Conservation (phyloP, 2,888 invertebrate genomes). For the Xestia ashworthii region DNA sequence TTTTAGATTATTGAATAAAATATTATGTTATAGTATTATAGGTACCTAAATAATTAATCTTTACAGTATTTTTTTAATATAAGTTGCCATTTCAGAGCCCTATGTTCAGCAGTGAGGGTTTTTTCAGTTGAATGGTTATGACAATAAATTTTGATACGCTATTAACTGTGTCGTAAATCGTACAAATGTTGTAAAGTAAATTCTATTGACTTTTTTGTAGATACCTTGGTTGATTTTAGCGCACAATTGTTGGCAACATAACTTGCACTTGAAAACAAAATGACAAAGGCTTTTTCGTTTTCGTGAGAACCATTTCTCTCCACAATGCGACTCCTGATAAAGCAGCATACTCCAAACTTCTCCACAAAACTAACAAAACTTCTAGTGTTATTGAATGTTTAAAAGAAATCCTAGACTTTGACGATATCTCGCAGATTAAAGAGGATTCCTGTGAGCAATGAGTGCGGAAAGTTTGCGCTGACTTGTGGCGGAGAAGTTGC, state of each 20-base stretch:
- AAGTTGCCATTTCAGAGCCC: no score
- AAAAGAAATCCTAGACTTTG: slow-evolving; percentile 50
- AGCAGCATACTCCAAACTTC: slow-evolving; percentile 21
- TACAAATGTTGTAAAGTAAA: background rate
- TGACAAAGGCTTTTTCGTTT: background rate
- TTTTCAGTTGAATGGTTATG: no score
- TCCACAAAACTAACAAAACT: slow-evolving; percentile 35
- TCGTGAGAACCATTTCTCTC: background rate
- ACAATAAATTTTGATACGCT: background rate
- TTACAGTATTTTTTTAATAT: no score
- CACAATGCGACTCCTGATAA: background rate
- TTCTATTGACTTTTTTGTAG: background rate
- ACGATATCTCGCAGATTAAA: slow-evolving; percentile 54
- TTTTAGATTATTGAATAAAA: background rate
- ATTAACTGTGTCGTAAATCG: no score
- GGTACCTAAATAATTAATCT: no score
- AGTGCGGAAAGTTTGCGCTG: slow-evolving; percentile 30
- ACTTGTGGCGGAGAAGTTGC: slow-evolving; percentile 28
- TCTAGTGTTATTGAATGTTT: slow-evolving; percentile 60
- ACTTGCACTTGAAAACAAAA: background rate
- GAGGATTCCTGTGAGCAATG: slow-evolving; percentile 30
- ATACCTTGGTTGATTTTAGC: background rate
- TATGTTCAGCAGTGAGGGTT: no score
- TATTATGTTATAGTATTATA: background rate
- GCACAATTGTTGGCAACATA: background rate